A percentile compares a stretch with the other conserved stretches of the same genome.
Evolutionary conservation across 2,888 invertebrate genomes (phyloP).

Genomic region (Ennomos quercinarius): DNA sequence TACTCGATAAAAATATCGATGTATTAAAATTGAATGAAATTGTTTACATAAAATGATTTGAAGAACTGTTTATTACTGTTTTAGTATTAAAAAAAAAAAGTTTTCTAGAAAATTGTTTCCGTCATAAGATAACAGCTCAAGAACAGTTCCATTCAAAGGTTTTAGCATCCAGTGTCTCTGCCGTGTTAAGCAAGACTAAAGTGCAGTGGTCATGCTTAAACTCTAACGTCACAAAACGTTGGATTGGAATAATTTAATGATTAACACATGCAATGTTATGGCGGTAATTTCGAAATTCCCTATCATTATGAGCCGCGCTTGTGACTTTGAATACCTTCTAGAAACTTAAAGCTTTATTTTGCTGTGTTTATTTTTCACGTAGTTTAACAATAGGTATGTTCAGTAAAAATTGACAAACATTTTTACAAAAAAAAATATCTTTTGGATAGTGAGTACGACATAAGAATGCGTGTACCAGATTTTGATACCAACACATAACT

Average conservation of each 20-base stretch:
- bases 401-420: no score
- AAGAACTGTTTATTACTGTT: no score
- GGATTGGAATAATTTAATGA: slow-evolving; percentile 35
- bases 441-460: no score
- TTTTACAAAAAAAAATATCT: not conserved
- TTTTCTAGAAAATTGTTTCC: no score
- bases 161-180: slow-evolving; percentile 54
- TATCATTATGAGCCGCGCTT: slow-evolving; percentile 13
- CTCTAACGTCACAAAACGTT: slow-evolving; percentile 34
- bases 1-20: slow-evolving; percentile 22
- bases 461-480: no score
- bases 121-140: slow-evolving; percentile 48
- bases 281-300: slow-evolving; percentile 24
- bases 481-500: not conserved
- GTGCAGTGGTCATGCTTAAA: slow-evolving; percentile 44
- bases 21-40: slow-evolving; percentile 31
- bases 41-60: slow-evolving; percentile 14
- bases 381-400: no score
- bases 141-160: slow-evolving; percentile 41
- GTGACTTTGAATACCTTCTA: slow-evolving; percentile 13
- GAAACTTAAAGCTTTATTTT: not conserved
- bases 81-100: no score
- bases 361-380: no score
- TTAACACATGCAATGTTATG: slow-evolving; percentile 52
- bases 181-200: slow-evolving; percentile 49